A percentile compares a stretch with the other conserved stretches of the same genome.
phyloP scores from a whole-genome alignment of 2,113 vertebrate genomes.

The Puntigrus tetrazona region DNA sequence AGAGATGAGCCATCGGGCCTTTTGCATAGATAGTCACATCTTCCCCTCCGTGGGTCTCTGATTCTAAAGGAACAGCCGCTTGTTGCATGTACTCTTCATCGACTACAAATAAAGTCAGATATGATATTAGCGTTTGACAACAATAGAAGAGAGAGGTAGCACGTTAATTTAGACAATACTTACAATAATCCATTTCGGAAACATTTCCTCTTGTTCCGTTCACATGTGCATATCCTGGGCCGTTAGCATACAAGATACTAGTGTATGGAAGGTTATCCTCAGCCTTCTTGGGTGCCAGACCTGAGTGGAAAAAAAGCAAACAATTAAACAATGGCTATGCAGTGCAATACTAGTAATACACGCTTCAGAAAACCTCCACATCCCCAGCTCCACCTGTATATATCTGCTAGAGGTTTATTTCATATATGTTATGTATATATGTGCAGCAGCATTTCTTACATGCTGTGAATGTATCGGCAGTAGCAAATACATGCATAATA shows the following conservation, averaged over 20 bases:
- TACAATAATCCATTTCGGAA: conserved; percentile 76
- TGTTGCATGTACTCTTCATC: conserved; percentile 82
- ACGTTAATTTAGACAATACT: conserved; percentile 54
- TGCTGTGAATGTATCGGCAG: no score
- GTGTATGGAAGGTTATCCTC: conserved; percentile 78
- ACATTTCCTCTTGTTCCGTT: conserved; percentile 79
- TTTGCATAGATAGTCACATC: conserved; percentile 81
- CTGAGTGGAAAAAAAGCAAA: conserved; percentile 51
- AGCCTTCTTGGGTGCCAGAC: conserved; percentile 75
- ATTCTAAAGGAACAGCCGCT: conserved; percentile 76
- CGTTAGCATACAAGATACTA: conserved; percentile 81
- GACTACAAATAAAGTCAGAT: conserved; percentile 60
- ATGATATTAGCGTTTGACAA: conserved; percentile 36
- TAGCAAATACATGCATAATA: no score
- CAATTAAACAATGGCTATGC: conserved; percentile 31
- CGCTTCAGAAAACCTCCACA: neutral
- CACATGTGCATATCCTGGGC: conserved; percentile 77
- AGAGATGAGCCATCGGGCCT: conserved; percentile 82
- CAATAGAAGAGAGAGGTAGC: neutral
- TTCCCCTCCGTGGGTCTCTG: conserved; percentile 81
- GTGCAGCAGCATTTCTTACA: no score
- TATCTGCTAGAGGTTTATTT: no score
- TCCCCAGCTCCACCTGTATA: neutral
- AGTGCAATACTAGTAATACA: neutral
- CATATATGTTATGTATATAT: no score